Evolutionary conservation across 1,140 invertebrate genomes (phyloP).

Genomic region (Mamestra configurata): DNA sequence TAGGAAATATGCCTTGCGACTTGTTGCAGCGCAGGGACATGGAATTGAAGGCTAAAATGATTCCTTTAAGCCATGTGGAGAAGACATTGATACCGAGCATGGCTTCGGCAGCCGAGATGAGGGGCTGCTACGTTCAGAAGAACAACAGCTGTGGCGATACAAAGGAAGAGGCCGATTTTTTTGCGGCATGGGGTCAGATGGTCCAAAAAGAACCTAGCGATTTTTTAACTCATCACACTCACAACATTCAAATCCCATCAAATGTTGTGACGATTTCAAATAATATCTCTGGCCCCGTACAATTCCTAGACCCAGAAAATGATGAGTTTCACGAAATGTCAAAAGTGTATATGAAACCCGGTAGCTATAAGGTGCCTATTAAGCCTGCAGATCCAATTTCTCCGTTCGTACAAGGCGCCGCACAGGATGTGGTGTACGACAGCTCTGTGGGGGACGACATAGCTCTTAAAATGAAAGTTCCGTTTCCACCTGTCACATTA

Average conservation of each 20-base stretch:
- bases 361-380: conserved; percentile 86
- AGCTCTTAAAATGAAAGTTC: conserved; percentile 71
- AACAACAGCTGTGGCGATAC: conserved; percentile 84
- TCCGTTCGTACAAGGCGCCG: conserved; percentile 66
- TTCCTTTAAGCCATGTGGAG: conserved; percentile 83
- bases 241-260: conserved; percentile 78
- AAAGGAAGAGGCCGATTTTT: conserved; percentile 84
- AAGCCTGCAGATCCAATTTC: conserved; percentile 78
- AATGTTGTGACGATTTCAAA: conserved; percentile 81
- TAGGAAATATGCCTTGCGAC: conserved; percentile 74
- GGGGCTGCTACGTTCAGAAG: conserved; percentile 79
- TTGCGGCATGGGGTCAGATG: conserved; percentile 87
- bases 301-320: conserved; percentile 84
- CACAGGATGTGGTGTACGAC: conserved; percentile 73
- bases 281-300: conserved; percentile 86
- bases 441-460: conserved; percentile 68
- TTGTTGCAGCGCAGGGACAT: conserved; percentile 79
- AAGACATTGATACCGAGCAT: conserved; percentile 83
- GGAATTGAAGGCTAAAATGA: conserved; percentile 85
- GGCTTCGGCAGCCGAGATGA: conserved; percentile 73
- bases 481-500: conserved; percentile 75
- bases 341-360: conserved; percentile 87
- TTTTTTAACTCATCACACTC: conserved; percentile 84
- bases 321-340: conserved; percentile 86
- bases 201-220: conserved; percentile 85